Conservation (phyloP, 2,113 vertebrate genomes). For the Galemys pyrenaicus region DNA sequence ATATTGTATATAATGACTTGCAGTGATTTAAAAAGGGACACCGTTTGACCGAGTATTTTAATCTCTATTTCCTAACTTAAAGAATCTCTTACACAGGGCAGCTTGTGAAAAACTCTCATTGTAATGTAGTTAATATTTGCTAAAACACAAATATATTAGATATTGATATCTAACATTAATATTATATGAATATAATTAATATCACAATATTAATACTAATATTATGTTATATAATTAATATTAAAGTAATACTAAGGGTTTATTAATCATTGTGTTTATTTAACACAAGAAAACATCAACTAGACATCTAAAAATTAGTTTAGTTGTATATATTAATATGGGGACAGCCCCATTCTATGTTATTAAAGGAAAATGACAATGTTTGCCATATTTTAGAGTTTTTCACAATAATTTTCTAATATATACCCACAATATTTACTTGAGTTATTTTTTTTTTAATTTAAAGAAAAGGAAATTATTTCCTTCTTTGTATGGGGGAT, state of each 20-base stretch:
- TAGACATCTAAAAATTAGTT: not conserved
- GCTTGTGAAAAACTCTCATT: not conserved
- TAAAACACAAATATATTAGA: not conserved
- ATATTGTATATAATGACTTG: not conserved
- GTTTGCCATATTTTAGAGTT: not conserved
- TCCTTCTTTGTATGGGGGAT: not conserved
- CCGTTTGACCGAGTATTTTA: not conserved
- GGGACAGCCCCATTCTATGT: not conserved
- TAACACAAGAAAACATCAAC: not conserved
- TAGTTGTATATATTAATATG: not conserved
- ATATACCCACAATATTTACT: not conserved
- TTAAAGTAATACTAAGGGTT: too few species aligned
- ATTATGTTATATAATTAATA: too few species aligned
- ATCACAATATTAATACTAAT: too few species aligned
- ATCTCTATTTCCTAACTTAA: not conserved
- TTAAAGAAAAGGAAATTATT: not conserved
- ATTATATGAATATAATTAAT: too few species aligned
- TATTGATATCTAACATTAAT: not conserved
- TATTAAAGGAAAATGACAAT: not conserved
- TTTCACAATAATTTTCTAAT: not conserved
- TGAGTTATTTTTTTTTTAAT: not conserved
- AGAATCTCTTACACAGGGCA: not conserved
- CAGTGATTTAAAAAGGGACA: not conserved
- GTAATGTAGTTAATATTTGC: not conserved
- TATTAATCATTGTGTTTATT: too few species aligned